phyloP scores from a whole-genome alignment of 2,888 invertebrate genomes.

The Drosophila tanythrix region DNA sequence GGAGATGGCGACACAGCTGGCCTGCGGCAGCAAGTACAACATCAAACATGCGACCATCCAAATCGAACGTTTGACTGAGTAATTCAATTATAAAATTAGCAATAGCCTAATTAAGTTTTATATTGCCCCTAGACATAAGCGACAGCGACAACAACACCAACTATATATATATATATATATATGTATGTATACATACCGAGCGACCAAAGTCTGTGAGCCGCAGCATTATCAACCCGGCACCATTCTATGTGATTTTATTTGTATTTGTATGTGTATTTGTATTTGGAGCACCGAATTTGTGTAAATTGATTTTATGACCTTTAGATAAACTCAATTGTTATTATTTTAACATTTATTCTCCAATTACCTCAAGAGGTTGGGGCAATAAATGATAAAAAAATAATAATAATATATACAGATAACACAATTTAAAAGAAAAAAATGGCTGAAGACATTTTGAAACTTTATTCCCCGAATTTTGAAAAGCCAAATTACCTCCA shows the following conservation, averaged over 20 bases:
- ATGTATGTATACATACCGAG: constrained; percentile 5
- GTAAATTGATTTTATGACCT: constrained; percentile 28
- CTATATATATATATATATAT: constrained; percentile 16
- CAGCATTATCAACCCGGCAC: constrained; percentile 28
- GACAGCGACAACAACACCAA: constrained; percentile 15
- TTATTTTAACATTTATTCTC: constrained; percentile 11
- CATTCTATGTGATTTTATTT: constrained; percentile 44
- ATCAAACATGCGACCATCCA: constrained; percentile 84
- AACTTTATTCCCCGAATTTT: not conserved
- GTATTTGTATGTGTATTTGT: constrained; percentile 15
- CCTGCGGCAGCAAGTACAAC: constrained; percentile 78
- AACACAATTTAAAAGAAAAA: not conserved
- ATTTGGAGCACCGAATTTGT: constrained; percentile 9
- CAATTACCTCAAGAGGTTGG: constrained; percentile 12
- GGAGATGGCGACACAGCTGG: constrained; percentile 77
- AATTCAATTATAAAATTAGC: constrained; percentile 45
- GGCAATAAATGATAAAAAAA: not conserved
- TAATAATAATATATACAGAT: not conserved
- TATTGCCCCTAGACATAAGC: constrained; percentile 22
- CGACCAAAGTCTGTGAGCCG: constrained; percentile 59
- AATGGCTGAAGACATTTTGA: not conserved
- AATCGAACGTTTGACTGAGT: constrained; percentile 79
- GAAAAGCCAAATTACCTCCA: not conserved
- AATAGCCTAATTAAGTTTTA: constrained; percentile 45
- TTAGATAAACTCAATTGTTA: constrained; percentile 38